Percentiles rank a stretch among this genome's conserved stretches.
Evolutionary conservation across 2,113 vertebrate species (phyloP).

Genomic region (Anas platyrhynchos): DNA sequence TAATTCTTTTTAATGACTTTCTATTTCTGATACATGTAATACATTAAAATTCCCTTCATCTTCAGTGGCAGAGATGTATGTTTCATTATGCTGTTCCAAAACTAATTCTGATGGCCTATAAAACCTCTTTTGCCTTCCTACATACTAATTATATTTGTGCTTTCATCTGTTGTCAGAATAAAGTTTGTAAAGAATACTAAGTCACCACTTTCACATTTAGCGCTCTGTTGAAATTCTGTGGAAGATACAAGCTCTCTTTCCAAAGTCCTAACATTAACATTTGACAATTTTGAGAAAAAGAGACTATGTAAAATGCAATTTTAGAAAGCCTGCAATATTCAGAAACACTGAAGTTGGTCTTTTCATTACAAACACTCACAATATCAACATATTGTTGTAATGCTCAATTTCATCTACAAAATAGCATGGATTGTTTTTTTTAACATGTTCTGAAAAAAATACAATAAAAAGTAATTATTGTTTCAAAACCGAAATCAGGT

Average conservation of each 20-base stretch:
- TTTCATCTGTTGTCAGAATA: neutral
- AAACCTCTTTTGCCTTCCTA: neutral
- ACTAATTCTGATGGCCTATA: neutral
- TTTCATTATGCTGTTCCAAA: neutral
- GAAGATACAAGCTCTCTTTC: neutral
- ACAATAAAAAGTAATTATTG: neutral
- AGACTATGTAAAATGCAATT: neutral
- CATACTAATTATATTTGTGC: neutral
- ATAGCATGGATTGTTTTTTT: neutral
- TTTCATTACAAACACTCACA: neutral
- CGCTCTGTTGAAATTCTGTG: neutral
- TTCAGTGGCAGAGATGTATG: neutral
- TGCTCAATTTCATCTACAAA: neutral
- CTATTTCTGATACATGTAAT: neutral
- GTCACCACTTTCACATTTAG: neutral
- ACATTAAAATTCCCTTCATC: neutral
- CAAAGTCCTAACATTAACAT: neutral
- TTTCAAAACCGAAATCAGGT: neutral
- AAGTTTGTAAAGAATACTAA: neutral
- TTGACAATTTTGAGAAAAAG: neutral
- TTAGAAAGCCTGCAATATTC: neutral
- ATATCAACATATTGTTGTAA: neutral
- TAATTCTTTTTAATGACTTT: neutral
- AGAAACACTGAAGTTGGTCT: neutral
- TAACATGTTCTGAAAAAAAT: neutral